Evolutionary conservation across 2,888 invertebrate species (phyloP).

Genomic region (Anthophora plumipes): DNA sequence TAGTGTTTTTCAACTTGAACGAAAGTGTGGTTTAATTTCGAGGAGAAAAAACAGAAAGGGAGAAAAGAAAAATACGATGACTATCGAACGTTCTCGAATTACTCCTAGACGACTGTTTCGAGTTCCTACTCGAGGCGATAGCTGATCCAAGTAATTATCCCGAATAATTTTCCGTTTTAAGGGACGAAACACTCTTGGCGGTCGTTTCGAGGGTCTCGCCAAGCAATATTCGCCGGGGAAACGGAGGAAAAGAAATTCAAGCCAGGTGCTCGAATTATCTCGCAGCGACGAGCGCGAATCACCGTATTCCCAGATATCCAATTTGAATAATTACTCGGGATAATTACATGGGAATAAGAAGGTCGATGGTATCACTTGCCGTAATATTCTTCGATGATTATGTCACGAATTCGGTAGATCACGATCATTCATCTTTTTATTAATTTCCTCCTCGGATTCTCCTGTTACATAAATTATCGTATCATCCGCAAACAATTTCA

Average conservation of each 20-base stretch:
- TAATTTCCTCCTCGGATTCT: too few species aligned
- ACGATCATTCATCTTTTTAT: too few species aligned
- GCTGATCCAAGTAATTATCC: constrained; percentile 18
- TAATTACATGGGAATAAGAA: constrained; percentile 5
- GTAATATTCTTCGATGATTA: background rate
- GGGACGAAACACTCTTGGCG: background rate
- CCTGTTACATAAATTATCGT: too few species aligned
- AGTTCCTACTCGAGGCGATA: constrained; percentile 2
- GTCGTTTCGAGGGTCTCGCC: background rate
- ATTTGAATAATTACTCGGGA: constrained; percentile 27
- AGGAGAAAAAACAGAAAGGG: background rate
- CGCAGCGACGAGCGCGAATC: constrained; percentile 15
- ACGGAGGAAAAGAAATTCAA: background rate
- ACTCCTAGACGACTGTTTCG: constrained; percentile 5
- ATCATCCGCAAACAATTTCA: too few species aligned
- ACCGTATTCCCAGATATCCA: constrained; percentile 18
- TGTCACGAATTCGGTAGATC: background rate
- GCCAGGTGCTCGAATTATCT: constrained; percentile 8
- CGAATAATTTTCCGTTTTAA: constrained; percentile 21
- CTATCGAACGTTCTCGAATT: constrained; percentile 13
- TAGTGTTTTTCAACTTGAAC: background rate
- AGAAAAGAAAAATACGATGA: background rate
- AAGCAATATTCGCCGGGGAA: background rate
- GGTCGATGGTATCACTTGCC: too few species aligned
- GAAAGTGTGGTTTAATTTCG: background rate